A percentile compares a stretch with the other conserved stretches of the same genome.
Evolutionary conservation across 2,113 vertebrate genomes (phyloP).

Genomic region (Corydoras maculifer): DNA sequence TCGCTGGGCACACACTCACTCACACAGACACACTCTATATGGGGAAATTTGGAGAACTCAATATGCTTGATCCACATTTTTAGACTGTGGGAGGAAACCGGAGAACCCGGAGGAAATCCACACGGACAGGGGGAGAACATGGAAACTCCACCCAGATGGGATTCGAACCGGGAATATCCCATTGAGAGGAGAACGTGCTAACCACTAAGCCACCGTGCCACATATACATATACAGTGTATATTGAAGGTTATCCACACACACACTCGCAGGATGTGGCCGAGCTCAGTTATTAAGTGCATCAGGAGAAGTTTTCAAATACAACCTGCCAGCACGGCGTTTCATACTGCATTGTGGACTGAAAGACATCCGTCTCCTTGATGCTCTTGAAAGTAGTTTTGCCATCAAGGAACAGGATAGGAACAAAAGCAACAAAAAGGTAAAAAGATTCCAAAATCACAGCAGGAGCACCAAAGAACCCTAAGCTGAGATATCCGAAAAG

Average conservation of each 20-base stretch:
- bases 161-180: no score
- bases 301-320: slow-evolving; percentile 34
- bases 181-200: no score
- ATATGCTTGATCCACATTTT: no score
- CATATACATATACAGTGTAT: no score
- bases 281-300: slow-evolving; percentile 29
- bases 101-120: no score
- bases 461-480: slow-evolving; percentile 34
- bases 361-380: slow-evolving; percentile 47
- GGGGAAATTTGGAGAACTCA: no score
- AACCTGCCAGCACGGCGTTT: slow-evolving; percentile 19
- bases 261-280: neutral
- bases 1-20: no score
- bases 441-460: slow-evolving; percentile 47
- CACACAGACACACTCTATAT: no score
- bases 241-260: neutral
- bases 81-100: no score
- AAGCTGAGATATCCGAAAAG: slow-evolving; percentile 47
- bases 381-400: slow-evolving; percentile 46
- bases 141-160: no score
- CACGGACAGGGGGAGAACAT: no score
- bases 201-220: no score
- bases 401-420: slow-evolving; percentile 33
- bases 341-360: slow-evolving; percentile 36
- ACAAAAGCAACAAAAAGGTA: slow-evolving; percentile 16